These are phyloP conservation scores for Holothuria scabra DNA, from an alignment of 53 echinoderm and acorn worm species.

Conservation along the genomic window DNA sequence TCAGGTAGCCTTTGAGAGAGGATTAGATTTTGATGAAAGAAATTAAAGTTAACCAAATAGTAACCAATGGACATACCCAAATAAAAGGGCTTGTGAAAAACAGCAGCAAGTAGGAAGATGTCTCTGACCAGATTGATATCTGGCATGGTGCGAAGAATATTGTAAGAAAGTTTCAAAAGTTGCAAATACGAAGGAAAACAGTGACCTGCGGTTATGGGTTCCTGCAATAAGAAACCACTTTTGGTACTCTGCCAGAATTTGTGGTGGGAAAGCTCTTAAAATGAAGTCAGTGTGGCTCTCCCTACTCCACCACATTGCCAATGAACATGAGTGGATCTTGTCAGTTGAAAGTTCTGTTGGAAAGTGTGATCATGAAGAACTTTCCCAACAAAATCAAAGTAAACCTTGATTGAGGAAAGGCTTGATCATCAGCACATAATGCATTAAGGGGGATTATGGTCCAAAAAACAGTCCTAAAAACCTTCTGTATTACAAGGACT, in stretches of 20 bases:
- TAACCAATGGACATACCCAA: constrained; percentile 58
- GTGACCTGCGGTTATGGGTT: constrained; percentile 32
- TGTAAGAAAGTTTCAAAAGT: constrained; percentile 1
- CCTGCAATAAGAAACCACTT: constrained; percentile 38
- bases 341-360: neutral
- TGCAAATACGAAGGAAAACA: constrained; percentile 4
- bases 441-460: neutral
- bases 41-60: constrained; percentile 41
- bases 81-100: constrained; percentile 14
- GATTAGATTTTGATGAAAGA: constrained; percentile 36
- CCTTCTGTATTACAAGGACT: constrained; percentile 6
- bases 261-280: constrained; percentile 2
- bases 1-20: constrained; percentile 43
- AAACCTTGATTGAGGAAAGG: constrained; percentile 23
- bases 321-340: constrained; percentile 53
- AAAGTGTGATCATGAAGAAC: constrained; percentile 20
- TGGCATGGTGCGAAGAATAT: constrained; percentile 47
- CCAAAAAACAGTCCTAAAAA: neutral
- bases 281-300: constrained; percentile 33
- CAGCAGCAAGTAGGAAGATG: neutral
- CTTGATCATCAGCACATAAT: constrained; percentile 8
- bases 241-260: constrained; percentile 25
- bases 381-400: neutral
- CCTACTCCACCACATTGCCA: constrained; percentile 39
- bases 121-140: constrained; percentile 30